These are phyloP conservation scores for Aethes cnicana DNA, from an alignment of 2,888 invertebrate genomes.

Conservation along the genomic window DNA sequence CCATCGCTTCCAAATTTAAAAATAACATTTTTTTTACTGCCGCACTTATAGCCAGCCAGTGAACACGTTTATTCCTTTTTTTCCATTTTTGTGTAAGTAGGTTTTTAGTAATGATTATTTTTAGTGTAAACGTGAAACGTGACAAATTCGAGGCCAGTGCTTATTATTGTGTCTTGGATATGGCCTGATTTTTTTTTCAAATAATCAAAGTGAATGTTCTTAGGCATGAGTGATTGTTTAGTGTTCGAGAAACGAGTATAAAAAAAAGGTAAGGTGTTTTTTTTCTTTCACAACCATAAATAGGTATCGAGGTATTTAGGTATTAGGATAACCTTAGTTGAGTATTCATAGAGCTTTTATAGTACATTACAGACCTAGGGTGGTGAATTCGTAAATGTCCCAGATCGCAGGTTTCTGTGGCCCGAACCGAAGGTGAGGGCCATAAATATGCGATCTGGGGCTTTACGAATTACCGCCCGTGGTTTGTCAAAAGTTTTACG, in stretches of 20 bases:
- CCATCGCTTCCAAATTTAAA: constrained; percentile 68
- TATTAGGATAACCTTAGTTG: no score
- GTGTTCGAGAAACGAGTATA: constrained; percentile 1
- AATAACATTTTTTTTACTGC: constrained; percentile 59
- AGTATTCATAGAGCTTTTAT: no score
- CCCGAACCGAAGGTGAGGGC: no score
- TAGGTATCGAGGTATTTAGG: no score
- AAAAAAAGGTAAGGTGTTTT: neutral
- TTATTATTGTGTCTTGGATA: constrained; percentile 35
- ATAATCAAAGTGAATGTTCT: constrained; percentile 43
- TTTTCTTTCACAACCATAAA: neutral
- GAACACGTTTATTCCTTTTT: constrained; percentile 18
- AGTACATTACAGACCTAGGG: no score
- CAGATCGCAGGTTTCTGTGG: no score
- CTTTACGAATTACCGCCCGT: no score
- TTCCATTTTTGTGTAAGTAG: constrained; percentile 24
- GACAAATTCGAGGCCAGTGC: constrained; percentile 51
- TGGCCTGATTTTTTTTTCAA: constrained; percentile 35
- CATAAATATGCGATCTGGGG: no score
- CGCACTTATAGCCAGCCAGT: constrained; percentile 34
- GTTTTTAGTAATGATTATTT: constrained; percentile 55
- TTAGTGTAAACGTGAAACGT: constrained; percentile 54
- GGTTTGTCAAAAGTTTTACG: no score
- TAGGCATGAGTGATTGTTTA: constrained; percentile 46
- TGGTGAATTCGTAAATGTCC: no score